Percentiles rank a stretch among this genome's conserved stretches.
Conservation (phyloP, 1,140 invertebrate species). For the Drosophila suzukii region DNA sequence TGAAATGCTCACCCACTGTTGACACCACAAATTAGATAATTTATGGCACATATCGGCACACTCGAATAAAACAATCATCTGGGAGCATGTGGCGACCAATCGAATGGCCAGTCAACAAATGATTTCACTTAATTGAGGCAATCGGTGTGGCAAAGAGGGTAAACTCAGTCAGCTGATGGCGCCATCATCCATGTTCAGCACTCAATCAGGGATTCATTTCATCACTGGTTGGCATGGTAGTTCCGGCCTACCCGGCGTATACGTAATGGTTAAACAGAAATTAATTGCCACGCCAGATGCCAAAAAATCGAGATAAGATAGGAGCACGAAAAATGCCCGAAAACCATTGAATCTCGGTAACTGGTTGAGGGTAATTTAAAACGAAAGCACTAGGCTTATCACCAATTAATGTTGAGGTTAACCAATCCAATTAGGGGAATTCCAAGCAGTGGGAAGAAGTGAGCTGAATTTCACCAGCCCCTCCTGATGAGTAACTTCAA, state of each 20-base stretch:
- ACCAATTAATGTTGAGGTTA: conserved; percentile 38
- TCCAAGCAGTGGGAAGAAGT: neutral
- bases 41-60: conserved; percentile 24
- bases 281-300: conserved; percentile 19
- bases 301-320: conserved; percentile 52
- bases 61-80: conserved; percentile 31
- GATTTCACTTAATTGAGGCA: conserved; percentile 29
- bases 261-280: conserved; percentile 50
- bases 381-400: conserved; percentile 35
- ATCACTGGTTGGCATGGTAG: conserved; percentile 40
- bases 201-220: conserved; percentile 52
- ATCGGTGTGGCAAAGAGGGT: neutral
- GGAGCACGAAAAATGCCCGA: neutral
- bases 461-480: conserved; percentile 31
- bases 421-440: conserved; percentile 33
- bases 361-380: conserved; percentile 23
- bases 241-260: conserved; percentile 38
- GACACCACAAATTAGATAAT: conserved; percentile 65
- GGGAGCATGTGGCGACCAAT: conserved; percentile 5
- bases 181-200: conserved; percentile 1
- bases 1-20: conserved; percentile 35
- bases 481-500: conserved; percentile 15
- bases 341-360: conserved; percentile 33
- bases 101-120: conserved; percentile 23
- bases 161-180: conserved; percentile 4